Conservation (phyloP, 2,888 invertebrate genomes). For the Drosophila dives region DNA sequence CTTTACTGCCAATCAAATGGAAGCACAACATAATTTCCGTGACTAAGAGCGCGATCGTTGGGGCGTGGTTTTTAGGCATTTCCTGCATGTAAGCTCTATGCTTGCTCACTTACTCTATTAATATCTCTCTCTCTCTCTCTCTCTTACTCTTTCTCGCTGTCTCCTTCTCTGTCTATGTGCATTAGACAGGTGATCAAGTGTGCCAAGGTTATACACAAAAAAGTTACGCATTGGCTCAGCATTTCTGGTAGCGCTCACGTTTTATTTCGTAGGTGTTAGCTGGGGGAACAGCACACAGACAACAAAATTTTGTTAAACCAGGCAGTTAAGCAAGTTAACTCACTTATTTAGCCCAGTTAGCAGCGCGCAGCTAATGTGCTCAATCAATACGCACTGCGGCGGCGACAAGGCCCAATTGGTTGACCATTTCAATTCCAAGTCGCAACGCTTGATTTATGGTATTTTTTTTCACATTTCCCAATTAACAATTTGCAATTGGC, state of each 20-base stretch:
- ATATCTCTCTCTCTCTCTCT: background rate
- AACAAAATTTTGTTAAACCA: conserved; percentile 40
- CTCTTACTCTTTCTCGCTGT: background rate
- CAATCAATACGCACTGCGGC: conserved; percentile 41
- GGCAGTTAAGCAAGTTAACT: conserved; percentile 28
- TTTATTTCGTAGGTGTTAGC: conserved; percentile 72
- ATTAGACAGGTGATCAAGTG: conserved; percentile 34
- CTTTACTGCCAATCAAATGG: conserved; percentile 46
- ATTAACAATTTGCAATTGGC: conserved; percentile 25
- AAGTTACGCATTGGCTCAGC: conserved; percentile 37
- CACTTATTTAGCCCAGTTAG: conserved; percentile 31
- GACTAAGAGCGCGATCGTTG: conserved; percentile 15
- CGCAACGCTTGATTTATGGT: conserved; percentile 15
- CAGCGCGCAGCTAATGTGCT: conserved; percentile 44
- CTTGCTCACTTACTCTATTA: background rate
- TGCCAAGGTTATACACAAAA: conserved; percentile 66
- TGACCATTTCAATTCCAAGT: conserved; percentile 53
- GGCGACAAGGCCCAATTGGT: conserved; percentile 18
- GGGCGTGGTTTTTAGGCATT: conserved; percentile 42
- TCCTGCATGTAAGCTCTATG: conserved; percentile 31
- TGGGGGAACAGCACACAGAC: conserved; percentile 42
- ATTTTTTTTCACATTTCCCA: conserved; percentile 4
- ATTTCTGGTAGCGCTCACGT: conserved; percentile 54
- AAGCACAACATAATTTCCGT: conserved; percentile 45
- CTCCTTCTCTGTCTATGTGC: background rate